Evolutionary conservation across 2,797 vertebrate genomes (phyloP), one percentile per base, ranked within the genome.

Genomic region (Cyclopterus lumpus): DNA sequence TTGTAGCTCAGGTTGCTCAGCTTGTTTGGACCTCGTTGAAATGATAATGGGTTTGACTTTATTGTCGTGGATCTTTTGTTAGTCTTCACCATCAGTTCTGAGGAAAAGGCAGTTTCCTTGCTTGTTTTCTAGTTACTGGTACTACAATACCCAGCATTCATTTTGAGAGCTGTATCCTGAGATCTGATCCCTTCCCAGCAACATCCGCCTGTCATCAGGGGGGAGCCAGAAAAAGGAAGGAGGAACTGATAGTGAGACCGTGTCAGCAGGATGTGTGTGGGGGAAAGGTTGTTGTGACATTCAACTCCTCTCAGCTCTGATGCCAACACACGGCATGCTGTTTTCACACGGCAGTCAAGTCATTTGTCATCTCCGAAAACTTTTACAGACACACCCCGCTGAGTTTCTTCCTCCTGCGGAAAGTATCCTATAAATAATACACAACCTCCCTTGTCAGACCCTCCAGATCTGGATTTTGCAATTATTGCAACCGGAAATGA

Each of bases 241-340:
- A 81, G 72, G 71, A 74, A 71, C 32, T 72, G 61, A 54, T 48
- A 66, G 59, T 59, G 72, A 75, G 55, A 51, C 12, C 42, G 49
- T 51, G 69, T 79, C 57, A 75, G 78, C 83, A 80, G 80, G 71
- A 74, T 34, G 32, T 34, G 32, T 34, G 32, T 34, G 68, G 18
- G 69, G 28, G 44, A 0, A 65, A 66, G 67, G 83, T 70, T 80
- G 88, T 82, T 86, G 69, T 80, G 79, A 80, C 60, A 86, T 64
- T 60, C 28, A 34, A 76, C 85, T 68, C 54, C 30, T 6, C 28
- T 10, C 64, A 59, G 49, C 42, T 67, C 42, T 18, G 57, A 61
- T 51, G 68, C 46, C 77, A 68, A 32, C 38, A 44, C 58, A 63
- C 22, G 53, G 64, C 40, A 8, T 3, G 15, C 55, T 57, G 34